Conservation (phyloP, 2,888 invertebrate species). For the Diaprepes abbreviatus region DNA sequence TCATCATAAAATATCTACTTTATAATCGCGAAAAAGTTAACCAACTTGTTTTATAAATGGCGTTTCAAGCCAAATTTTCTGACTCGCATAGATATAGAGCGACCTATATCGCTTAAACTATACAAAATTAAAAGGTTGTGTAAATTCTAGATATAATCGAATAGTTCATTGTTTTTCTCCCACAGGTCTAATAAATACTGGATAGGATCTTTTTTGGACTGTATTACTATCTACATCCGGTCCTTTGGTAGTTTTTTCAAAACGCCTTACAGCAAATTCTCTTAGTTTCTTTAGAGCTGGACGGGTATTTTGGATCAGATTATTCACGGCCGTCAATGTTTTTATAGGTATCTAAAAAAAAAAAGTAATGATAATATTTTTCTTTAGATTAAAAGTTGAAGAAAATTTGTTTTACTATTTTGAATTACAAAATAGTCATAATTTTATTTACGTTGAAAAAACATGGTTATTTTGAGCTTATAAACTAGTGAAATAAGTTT, state of each 20-base stretch:
- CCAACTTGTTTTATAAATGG: too few species aligned
- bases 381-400: too few species aligned
- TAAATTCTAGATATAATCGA: constrained; percentile 5
- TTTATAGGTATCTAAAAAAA: constrained; percentile 64
- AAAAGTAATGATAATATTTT: constrained; percentile 3
- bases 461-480: too few species aligned
- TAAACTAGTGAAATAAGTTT: too few species aligned
- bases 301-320: constrained; percentile 63
- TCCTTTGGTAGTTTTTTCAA: constrained; percentile 50
- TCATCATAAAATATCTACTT: too few species aligned
- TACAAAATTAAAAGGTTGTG: constrained; percentile 30
- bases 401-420: too few species aligned
- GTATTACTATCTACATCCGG: constrained; percentile 46
- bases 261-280: constrained; percentile 57
- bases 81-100: too few species aligned
- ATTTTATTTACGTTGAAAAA: too few species aligned
- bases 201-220: constrained; percentile 51
- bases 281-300: constrained; percentile 61
- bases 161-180: constrained; percentile 39
- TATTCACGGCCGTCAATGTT: constrained; percentile 63
- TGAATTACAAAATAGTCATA: too few species aligned
- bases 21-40: too few species aligned
- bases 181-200: constrained; percentile 49
- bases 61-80: too few species aligned
- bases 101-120: constrained; percentile 4